Conservation (phyloP, 2,888 invertebrate genomes). For the Cantharis flavilabris region DNA sequence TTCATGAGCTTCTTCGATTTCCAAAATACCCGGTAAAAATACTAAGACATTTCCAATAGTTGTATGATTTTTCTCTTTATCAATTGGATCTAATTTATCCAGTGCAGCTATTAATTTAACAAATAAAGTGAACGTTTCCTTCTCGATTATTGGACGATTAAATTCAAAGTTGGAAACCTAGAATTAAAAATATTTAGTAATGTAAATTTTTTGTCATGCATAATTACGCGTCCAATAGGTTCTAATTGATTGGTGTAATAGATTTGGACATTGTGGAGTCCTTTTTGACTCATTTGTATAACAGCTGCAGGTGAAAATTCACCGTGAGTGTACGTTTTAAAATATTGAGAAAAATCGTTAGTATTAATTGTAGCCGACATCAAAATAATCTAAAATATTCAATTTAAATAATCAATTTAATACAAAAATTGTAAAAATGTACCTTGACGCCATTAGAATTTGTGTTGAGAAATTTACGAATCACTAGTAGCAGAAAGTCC, state of each 20-base stretch:
- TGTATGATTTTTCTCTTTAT: slow-evolving; percentile 34
- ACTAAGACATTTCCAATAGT: slow-evolving; percentile 73
- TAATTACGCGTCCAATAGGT: slow-evolving; percentile 46
- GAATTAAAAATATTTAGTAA: slow-evolving; percentile 37
- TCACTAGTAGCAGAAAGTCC: slow-evolving; percentile 85
- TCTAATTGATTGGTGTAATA: slow-evolving; percentile 65
- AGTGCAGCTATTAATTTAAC: slow-evolving; percentile 63
- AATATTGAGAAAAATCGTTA: slow-evolving; percentile 70
- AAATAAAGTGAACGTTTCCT: slow-evolving; percentile 52
- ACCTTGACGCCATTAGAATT: slow-evolving; percentile 69
- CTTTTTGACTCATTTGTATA: slow-evolving; percentile 60
- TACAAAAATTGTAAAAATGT: slow-evolving; percentile 12
- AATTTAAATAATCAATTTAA: background rate
- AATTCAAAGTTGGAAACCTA: slow-evolving; percentile 62
- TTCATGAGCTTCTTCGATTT: slow-evolving; percentile 75
- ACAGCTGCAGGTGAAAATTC: slow-evolving; percentile 60
- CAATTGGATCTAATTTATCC: slow-evolving; percentile 63
- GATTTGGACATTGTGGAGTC: slow-evolving; percentile 61
- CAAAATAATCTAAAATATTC: slow-evolving; percentile 66
- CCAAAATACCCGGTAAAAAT: slow-evolving; percentile 86
- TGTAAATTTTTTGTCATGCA: background rate
- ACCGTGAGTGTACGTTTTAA: slow-evolving; percentile 54
- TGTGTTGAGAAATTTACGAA: slow-evolving; percentile 74
- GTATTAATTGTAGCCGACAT: slow-evolving; percentile 95
- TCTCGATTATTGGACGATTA: slow-evolving; percentile 61